A percentile compares a stretch with the other conserved stretches of the same genome.
Conservation (phyloP, 2,888 invertebrate species). For the Zhuqinia jingwanae region DNA sequence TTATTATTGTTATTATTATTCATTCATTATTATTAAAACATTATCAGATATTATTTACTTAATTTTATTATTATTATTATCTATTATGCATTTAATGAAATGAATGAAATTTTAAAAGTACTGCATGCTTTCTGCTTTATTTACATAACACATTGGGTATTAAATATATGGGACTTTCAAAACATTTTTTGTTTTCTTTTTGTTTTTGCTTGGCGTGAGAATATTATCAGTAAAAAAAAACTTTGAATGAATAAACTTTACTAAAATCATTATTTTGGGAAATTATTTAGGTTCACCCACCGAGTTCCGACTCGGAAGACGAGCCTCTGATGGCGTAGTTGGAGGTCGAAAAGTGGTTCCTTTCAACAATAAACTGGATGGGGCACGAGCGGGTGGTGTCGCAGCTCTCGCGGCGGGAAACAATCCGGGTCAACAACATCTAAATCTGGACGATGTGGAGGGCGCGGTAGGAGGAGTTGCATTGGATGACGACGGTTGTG, state of each 20-base stretch:
- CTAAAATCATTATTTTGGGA: background rate
- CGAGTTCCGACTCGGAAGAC: constrained; percentile 87
- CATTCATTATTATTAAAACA: constrained; percentile 37
- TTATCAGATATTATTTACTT: no score
- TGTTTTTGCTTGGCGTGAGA: background rate
- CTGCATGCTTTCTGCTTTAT: constrained; percentile 5
- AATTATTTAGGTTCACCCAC: constrained; percentile 90
- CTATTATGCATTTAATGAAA: no score
- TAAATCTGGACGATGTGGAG: constrained; percentile 56
- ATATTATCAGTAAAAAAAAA: background rate
- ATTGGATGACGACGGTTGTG: constrained; percentile 70
- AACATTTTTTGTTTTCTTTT: background rate
- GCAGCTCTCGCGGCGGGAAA: constrained; percentile 73
- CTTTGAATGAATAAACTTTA: no score
- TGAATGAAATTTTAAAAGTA: background rate
- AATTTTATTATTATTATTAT: constrained; percentile 12
- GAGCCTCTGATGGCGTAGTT: constrained; percentile 95
- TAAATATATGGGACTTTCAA: no score
- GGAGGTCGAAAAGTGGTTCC: constrained; percentile 80
- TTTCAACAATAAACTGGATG: constrained; percentile 77
- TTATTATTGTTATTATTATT: constrained; percentile 7
- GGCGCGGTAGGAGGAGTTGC: constrained; percentile 65
- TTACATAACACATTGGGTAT: background rate
- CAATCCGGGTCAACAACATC: constrained; percentile 34
- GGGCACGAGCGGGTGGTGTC: constrained; percentile 77